Percentiles rank a stretch among this genome's conserved stretches.
phyloP scores from a whole-genome alignment of 2,113 vertebrate genomes.

The Entomyzon cyanotis region DNA sequence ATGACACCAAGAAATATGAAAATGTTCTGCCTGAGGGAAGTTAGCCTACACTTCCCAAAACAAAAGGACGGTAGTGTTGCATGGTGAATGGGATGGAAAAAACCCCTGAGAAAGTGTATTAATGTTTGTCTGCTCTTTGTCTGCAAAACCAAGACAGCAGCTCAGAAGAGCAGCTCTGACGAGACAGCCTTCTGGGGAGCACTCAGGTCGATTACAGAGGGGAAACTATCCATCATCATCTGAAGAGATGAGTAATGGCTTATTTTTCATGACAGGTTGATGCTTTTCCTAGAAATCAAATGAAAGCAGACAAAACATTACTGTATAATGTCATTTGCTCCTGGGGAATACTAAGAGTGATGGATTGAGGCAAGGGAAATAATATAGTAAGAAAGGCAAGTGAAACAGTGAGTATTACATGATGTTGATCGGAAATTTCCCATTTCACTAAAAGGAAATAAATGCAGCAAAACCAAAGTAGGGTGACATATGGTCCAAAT shows the following conservation, averaged over 20 bases:
- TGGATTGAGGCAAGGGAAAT: not conserved
- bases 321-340: not conserved
- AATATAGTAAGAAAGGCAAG: not conserved
- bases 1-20: not conserved
- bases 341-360: not conserved
- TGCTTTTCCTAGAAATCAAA: slow-evolving; percentile 27
- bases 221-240: not conserved
- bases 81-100: not conserved
- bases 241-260: slow-evolving; percentile 27
- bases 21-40: not conserved
- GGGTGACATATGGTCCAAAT: not conserved
- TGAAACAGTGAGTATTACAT: not conserved
- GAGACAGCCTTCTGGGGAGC: not conserved
- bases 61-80: not conserved
- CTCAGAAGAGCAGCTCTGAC: not conserved
- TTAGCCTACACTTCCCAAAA: not conserved
- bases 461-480: not conserved
- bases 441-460: not conserved
- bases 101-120: not conserved
- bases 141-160: not conserved
- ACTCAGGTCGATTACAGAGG: not conserved
- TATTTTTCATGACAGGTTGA: not conserved
- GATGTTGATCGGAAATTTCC: not conserved
- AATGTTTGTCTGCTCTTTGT: not conserved
- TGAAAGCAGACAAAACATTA: slow-evolving; percentile 26